These are phyloP conservation scores for Phytoseiulus persimilis DNA, from an alignment of 2,888 invertebrate species.

Conservation along the genomic window DNA sequence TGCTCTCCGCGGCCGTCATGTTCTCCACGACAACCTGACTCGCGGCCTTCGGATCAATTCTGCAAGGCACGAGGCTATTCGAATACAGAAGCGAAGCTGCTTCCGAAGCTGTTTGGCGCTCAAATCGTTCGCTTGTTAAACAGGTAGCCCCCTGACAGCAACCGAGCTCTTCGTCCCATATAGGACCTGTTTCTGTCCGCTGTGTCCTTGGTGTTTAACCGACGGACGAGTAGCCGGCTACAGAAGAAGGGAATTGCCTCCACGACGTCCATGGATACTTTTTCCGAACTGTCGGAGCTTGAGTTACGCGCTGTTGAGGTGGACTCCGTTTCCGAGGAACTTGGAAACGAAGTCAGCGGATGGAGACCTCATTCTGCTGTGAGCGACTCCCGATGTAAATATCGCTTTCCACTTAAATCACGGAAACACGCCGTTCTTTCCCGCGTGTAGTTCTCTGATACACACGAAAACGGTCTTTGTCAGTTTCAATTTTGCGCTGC, in stretches of 20 bases:
- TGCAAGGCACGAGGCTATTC: neutral
- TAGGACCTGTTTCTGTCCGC: neutral
- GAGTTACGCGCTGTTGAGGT: too few species aligned
- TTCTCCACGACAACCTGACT: neutral
- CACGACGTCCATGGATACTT: too few species aligned
- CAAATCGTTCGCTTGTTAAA: neutral
- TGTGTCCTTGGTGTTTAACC: too few species aligned
- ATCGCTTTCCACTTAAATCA: neutral
- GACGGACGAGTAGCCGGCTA: too few species aligned
- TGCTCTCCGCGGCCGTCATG: slow-evolving; percentile 25
- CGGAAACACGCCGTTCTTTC: neutral
- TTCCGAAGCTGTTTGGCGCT: neutral
- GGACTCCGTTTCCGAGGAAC: too few species aligned
- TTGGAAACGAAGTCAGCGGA: too few species aligned
- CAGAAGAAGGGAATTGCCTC: too few species aligned
- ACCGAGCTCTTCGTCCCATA: neutral
- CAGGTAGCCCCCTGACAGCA: too few species aligned
- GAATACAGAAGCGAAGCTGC: neutral
- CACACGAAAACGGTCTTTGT: neutral
- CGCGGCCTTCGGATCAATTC: neutral
- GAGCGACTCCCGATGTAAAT: neutral
- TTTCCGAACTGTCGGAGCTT: too few species aligned
- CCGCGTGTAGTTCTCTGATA: neutral
- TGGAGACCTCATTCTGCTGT: too few species aligned
- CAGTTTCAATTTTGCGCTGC: neutral